Evolutionary conservation across 1,140 invertebrate species (phyloP), one percentile per base, ranked within the genome.

Genomic region (Drosophila repletoides): DNA sequence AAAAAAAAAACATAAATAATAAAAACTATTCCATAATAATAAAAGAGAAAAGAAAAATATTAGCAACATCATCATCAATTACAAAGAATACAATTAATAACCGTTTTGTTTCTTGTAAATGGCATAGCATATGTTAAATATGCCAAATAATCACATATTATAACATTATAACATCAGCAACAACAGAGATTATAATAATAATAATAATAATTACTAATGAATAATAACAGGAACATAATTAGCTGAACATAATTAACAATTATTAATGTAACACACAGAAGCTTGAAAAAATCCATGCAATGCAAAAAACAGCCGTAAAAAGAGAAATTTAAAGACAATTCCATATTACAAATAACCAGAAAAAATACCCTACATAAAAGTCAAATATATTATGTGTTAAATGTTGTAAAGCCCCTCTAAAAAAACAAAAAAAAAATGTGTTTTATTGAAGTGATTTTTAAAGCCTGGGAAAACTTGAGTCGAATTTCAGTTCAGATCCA

Each of bases 341-440:
- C 41, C 68, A 76, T 71, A 68, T 46, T 46, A n/a, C n/a, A n/a
- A 60, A 60, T 51, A 65, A 34, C 24, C 61, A 12, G 29, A 74
- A 59, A 49, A 36, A 67, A 40, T 26, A 17, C 45, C 56, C 53
- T 52, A 67, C 72, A 74, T 67, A 48, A 55, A 75, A 72, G 41
- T 68, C 51, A 72, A 72, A 64, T 73, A 70, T 74, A 77, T 68
- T 86, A 86, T 76, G 66, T 84, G 80, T 86, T 86, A 86, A 70
- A 76, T 86, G 80, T 86, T 86, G 80, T 86, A 86, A 84, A 86
- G 80, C 80, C 80, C 80, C 75, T 86, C 80, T 80, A 75, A 79
- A 75, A 48, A 60, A n/a, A n/a, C n/a, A n/a, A 14, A 53, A 64
- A 55, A 31, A 19, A 21, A 14, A 5, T 29, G 31, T 10, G 68